Base-by-base conservation (phyloP, 2,113 vertebrate species). In the Catharus bicknelli region DNA sequence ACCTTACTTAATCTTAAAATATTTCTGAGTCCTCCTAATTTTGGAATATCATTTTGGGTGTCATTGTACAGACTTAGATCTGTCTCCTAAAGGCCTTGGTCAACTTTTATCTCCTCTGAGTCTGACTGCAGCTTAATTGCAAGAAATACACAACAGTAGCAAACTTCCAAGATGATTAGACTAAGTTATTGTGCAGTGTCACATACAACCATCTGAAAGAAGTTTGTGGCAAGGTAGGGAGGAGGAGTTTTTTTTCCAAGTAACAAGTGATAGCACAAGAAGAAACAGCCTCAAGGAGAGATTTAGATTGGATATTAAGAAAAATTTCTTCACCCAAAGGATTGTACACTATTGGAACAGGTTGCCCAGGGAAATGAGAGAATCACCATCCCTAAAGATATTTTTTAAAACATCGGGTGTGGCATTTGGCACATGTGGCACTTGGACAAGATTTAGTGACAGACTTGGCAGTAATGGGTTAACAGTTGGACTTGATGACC, bases 161-260 rank as follows among this genome's bases (percentile, higher is more conserved):
- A 62, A 87, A 50, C 30, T 69, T 94, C 50, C 42, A 61, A 62
- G 70, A 47, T 78, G 12, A 66, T 75, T 64, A 72, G 47, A 67
- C 15, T 72, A 73, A 86, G 29, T 61, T 79, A 32, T 54, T 69
- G 40, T 43, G 34, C 38, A 61, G 19, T 3, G 7, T 76, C 58
- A 66, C n/a, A 47, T 20, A 20, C 8, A 45, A 23, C 51, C n/a
- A 4, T 40, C 29, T 47, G 23, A 75, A 75, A 61, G 47, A 6
- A 54, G 13, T 11, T 54, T 54, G 25, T 30, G 26, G 29, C 47
- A 61, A 40, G 29, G 40, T 48, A 25, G 29, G 13, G 17, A 51
- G 32, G 22, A 68, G n/a, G 40, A 68, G 25, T 34, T 36, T 61
- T 40, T 67, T 45, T 68, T 27, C 47, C 30, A 40, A 22, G 16